Evolutionary conservation across 2,888 invertebrate genomes (phyloP).

Genomic region (Hipparchia semele): DNA sequence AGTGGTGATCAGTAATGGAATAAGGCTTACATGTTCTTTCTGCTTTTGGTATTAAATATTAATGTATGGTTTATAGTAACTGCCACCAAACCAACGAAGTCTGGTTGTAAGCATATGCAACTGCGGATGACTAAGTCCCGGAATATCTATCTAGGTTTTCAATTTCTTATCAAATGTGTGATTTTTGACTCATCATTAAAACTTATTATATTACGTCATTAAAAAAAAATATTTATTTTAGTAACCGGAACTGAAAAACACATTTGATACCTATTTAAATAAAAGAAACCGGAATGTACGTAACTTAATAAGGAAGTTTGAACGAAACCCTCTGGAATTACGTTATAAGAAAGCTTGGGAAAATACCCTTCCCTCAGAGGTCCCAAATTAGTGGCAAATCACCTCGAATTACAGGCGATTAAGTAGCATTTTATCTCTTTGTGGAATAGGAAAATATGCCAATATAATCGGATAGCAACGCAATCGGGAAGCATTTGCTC

Average conservation of each 20-base stretch:
- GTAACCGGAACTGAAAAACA: no score
- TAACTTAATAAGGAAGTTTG: constrained; percentile 10
- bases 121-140: no score
- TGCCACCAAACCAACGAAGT: no score
- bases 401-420: constrained; percentile 22
- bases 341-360: constrained; percentile 11
- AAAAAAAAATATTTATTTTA: no score
- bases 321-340: constrained; percentile 13
- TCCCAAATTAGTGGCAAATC: constrained; percentile 22
- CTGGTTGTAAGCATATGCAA: no score
- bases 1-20: not conserved
- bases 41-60: no score
- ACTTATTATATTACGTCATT: no score
- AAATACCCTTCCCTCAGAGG: constrained; percentile 14
- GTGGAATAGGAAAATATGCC: not conserved
- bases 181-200: no score
- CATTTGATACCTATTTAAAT: not conserved
- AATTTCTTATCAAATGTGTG: no score
- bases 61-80: no score
- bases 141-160: no score
- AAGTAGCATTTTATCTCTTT: constrained; percentile 11
- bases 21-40: no score
- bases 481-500: not conserved
- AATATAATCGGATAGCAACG: not conserved
- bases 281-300: not conserved